Conservation (phyloP, 2,888 invertebrate species). For the Tetranychus truncatus region DNA sequence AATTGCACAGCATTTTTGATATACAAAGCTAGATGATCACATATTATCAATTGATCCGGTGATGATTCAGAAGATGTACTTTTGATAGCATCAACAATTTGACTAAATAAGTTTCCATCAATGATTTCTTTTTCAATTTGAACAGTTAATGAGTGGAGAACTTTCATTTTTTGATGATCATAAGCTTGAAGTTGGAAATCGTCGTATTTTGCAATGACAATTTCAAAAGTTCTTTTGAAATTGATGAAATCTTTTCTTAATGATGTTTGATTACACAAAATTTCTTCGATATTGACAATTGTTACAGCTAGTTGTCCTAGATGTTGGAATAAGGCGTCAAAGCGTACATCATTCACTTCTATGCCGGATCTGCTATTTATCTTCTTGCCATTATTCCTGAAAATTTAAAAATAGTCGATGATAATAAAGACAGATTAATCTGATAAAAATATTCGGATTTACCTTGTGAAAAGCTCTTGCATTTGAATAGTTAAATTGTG, state of each 20-base stretch:
- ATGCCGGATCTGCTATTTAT: background rate
- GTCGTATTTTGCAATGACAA: conserved; percentile 10
- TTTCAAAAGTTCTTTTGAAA: conserved; percentile 19
- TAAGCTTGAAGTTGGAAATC: conserved; percentile 13
- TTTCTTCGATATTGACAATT: conserved; percentile 46
- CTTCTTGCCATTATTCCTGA: conserved; percentile 4
- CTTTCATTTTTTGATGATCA: conserved; percentile 14
- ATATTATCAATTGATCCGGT: background rate
- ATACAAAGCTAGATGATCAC: conserved; percentile 12
- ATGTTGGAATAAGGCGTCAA: conserved; percentile 33
- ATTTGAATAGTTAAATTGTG: conserved; percentile 55
- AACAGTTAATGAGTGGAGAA: conserved; percentile 13
- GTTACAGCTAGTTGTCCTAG: conserved; percentile 37
- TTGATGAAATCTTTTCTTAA: conserved; percentile 44
- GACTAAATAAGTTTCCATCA: conserved; percentile 16
- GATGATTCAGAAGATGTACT: background rate
- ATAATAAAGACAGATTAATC: too few species aligned
- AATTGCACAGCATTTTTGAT: conserved; percentile 9
- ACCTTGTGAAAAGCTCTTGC: conserved; percentile 40
- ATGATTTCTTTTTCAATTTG: conserved; percentile 19
- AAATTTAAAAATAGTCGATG: background rate
- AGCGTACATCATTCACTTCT: conserved; percentile 14
- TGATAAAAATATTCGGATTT: background rate
- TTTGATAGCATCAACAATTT: conserved; percentile 10
- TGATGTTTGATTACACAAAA: conserved; percentile 41